A percentile compares a stretch with the other conserved stretches of the same genome.
Conservation (phyloP, 1,140 invertebrate genomes). For the Heliconius eleuchia region DNA sequence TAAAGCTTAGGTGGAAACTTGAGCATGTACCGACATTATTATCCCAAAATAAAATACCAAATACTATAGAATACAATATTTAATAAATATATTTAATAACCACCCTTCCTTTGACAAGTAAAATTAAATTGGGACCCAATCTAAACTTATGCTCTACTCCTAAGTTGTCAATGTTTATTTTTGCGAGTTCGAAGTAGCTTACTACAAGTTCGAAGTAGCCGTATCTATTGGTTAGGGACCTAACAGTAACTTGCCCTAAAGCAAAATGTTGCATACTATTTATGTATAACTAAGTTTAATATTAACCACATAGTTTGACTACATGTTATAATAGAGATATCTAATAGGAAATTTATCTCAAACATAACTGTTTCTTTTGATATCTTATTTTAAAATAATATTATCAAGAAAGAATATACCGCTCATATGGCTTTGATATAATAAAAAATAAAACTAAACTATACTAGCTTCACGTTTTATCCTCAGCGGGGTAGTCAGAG, state of each 20-base stretch:
- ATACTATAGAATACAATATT: neutral
- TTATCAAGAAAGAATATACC: too few relatives aligned
- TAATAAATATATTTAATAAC: neutral
- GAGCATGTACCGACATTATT: neutral
- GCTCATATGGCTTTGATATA: too few relatives aligned
- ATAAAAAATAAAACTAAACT: too few relatives aligned
- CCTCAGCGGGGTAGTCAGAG: too few relatives aligned
- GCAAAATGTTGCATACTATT: neutral
- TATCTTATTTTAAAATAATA: too few relatives aligned
- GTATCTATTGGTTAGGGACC: neutral
- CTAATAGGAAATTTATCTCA: too few relatives aligned
- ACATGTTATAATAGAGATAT: too few relatives aligned
- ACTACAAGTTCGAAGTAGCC: conserved; percentile 19
- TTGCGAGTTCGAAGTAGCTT: conserved; percentile 19
- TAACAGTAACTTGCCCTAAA: neutral
- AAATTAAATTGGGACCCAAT: conserved; percentile 16
- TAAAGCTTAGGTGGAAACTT: neutral
- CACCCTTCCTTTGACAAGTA: neutral
- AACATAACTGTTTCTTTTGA: too few relatives aligned
- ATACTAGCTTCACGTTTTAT: too few relatives aligned
- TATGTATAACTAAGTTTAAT: neutral
- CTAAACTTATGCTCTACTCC: neutral
- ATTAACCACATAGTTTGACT: too few relatives aligned
- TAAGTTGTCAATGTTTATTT: conserved; percentile 25
- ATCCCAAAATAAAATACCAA: neutral